These are phyloP conservation scores for Drosophila littoralis DNA, from an alignment of 1,140 invertebrate species.

Conservation along the genomic window DNA sequence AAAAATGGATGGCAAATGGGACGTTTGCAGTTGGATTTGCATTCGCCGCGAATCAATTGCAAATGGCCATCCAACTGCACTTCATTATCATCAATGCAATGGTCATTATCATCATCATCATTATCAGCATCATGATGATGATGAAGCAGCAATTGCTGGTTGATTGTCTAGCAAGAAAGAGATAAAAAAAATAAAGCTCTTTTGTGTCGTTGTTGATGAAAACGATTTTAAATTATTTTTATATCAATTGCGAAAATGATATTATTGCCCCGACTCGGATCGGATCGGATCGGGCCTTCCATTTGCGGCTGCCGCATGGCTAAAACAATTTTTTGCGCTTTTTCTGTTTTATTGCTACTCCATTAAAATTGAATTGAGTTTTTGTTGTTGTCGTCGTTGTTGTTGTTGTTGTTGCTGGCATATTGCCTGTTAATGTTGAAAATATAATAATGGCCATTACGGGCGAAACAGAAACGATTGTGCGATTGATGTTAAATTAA, in stretches of 20 bases:
- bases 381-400: conserved; percentile 45
- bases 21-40: conserved; percentile 45
- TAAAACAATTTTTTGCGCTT: conserved; percentile 73
- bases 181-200: conserved; percentile 49
- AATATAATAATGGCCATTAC: conserved; percentile 80
- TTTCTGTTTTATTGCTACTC: conserved; percentile 82
- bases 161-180: conserved; percentile 69
- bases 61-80: conserved; percentile 72
- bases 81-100: conserved; percentile 48
- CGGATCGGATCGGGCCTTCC: no score
- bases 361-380: conserved; percentile 82
- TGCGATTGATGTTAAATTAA: conserved; percentile 82
- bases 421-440: conserved; percentile 73
- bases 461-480: conserved; percentile 80
- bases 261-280: conserved; percentile 57
- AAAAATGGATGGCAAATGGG: conserved; percentile 60
- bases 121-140: conserved; percentile 16
- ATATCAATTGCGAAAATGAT: conserved; percentile 79
- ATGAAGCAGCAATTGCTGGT: conserved; percentile 12
- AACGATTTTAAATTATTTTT: conserved; percentile 83
- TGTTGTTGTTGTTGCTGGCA: conserved; percentile 34
- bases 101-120: conserved; percentile 25
- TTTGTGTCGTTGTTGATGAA: conserved; percentile 80
- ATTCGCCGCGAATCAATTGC: conserved; percentile 80
- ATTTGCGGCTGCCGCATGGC: conserved; percentile 37